Conservation (phyloP, 2,888 invertebrate species). For the Dorcus parallelipipedus region DNA sequence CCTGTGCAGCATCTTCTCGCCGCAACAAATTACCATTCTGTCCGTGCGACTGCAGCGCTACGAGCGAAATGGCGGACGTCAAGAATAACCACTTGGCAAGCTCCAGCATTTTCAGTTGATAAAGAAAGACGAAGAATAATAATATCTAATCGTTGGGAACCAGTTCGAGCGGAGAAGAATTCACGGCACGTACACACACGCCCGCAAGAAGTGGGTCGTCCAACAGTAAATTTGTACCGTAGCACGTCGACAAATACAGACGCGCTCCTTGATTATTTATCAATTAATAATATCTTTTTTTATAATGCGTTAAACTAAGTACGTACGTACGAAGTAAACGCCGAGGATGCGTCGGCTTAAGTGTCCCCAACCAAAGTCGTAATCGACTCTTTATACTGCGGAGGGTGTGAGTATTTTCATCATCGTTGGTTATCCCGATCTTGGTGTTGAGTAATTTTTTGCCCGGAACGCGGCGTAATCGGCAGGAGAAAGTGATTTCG, state of each 20-base stretch:
- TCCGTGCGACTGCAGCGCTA: conserved; percentile 58
- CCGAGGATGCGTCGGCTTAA: neutral
- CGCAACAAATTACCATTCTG: conserved; percentile 29
- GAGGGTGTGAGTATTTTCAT: conserved; percentile 13
- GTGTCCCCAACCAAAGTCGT: neutral
- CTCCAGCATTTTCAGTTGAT: conserved; percentile 31
- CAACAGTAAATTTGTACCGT: conserved; percentile 33
- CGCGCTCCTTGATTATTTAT: neutral
- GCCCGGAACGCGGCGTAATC: conserved; percentile 27
- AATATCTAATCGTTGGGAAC: neutral
- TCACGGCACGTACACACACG: conserved; percentile 3
- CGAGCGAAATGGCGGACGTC: conserved; percentile 50
- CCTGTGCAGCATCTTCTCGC: conserved; percentile 39
- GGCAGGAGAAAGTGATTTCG: conserved; percentile 49
- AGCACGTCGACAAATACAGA: conserved; percentile 1
- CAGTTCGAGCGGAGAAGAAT: neutral
- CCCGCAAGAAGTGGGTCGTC: conserved; percentile 31
- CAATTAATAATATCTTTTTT: too few species aligned
- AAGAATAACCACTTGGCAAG: conserved; percentile 57
- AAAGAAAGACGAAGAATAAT: neutral
- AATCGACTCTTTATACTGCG: conserved; percentile 23
- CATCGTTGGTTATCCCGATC: conserved; percentile 21
- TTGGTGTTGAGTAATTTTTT: conserved; percentile 24
- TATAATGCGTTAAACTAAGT: too few species aligned
- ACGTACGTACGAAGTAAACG: too few species aligned